These are phyloP conservation scores for Cervus canadensis DNA, from an alignment of 2,113 vertebrate genomes.

Conservation along the genomic window DNA sequence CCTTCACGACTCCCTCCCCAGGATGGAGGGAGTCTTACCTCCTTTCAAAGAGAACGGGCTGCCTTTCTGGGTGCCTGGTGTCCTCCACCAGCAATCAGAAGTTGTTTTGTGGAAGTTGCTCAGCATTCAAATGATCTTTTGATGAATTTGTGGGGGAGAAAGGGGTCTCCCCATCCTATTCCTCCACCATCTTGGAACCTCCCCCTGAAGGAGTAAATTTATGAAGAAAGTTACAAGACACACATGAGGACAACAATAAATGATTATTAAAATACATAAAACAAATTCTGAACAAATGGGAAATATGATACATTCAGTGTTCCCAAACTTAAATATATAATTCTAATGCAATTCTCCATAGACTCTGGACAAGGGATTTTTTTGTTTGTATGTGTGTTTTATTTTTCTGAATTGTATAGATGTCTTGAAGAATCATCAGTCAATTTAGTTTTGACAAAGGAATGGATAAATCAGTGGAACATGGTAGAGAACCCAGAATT, in stretches of 20 bases:
- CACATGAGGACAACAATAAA: background rate
- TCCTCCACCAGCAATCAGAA: background rate
- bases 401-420: background rate
- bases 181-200: background rate
- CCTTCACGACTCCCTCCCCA: background rate
- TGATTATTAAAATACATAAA: constrained; percentile 1
- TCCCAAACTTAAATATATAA: background rate
- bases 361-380: background rate
- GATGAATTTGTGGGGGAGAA: background rate
- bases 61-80: background rate
- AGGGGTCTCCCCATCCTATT: background rate
- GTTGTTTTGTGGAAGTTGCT: background rate
- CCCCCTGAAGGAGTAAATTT: background rate
- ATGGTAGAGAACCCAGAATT: background rate
- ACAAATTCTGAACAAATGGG: background rate
- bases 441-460: background rate
- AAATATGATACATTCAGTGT: background rate
- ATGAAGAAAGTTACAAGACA: background rate
- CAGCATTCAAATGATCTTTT: background rate
- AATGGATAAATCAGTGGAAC: background rate
- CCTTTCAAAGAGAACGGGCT: background rate
- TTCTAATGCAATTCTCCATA: background rate
- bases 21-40: background rate
- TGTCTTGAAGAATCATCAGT: background rate
- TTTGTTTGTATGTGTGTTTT: background rate